These are phyloP conservation scores for Ancistrus triradiatus DNA, from an alignment of 2,113 vertebrate genomes.

Conservation along the genomic window DNA sequence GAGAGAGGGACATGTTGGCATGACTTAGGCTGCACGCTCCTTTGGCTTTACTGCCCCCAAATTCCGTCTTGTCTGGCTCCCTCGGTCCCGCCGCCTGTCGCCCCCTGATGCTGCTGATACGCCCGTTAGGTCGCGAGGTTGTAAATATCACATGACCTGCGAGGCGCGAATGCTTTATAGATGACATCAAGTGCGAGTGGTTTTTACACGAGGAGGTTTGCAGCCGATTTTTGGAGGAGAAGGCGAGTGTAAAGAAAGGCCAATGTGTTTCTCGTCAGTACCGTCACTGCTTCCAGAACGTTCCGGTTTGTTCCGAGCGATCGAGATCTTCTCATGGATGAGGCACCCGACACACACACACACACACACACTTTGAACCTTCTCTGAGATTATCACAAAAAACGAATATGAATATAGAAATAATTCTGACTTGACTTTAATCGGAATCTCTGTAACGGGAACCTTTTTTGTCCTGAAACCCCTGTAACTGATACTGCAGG, in stretches of 20 bases:
- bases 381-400: too few relatives aligned
- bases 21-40: conserved; percentile 39
- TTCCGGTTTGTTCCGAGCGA: not conserved
- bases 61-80: not conserved
- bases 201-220: conserved; percentile 11
- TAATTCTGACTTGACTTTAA: too few relatives aligned
- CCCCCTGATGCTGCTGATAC: conserved; percentile 2
- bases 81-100: not conserved
- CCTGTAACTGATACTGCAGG: too few relatives aligned
- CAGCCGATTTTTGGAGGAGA: conserved; percentile 27
- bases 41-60: conserved; percentile 38
- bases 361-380: conserved; percentile 3
- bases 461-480: not conserved
- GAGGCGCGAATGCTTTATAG: conserved; percentile 35
- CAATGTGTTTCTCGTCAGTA: not conserved
- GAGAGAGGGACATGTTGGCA: conserved; percentile 24
- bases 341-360: not conserved
- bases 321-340: not conserved
- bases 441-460: not conserved
- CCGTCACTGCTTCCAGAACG: not conserved
- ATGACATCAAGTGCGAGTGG: conserved; percentile 30
- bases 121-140: conserved; percentile 14
- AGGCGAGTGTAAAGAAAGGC: conserved; percentile 20
- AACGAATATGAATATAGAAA: too few relatives aligned
- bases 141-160: conserved; percentile 44